Evolutionary conservation across 2,797 vertebrate genomes (phyloP).

Genomic region (Cryptoblepharus egeriae): DNA sequence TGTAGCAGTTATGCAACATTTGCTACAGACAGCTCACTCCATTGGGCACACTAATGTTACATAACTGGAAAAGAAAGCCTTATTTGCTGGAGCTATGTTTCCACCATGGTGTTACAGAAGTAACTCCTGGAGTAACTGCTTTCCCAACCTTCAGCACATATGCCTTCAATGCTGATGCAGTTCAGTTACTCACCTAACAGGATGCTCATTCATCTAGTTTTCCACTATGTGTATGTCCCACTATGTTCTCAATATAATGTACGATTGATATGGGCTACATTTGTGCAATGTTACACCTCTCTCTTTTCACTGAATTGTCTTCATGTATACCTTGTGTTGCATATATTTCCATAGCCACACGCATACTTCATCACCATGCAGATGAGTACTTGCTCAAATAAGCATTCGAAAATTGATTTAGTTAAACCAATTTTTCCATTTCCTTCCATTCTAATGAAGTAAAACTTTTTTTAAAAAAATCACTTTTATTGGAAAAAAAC

Average conservation of each 20-base stretch:
- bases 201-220: neutral
- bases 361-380: neutral
- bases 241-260: too few species aligned
- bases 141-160: neutral
- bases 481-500: conserved; percentile 82
- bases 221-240: neutral
- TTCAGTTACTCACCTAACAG: neutral
- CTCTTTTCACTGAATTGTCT: neutral
- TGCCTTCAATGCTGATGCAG: neutral
- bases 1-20: neutral
- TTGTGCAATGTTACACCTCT: neutral
- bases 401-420: neutral
- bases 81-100: neutral
- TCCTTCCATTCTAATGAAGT: conserved; percentile 9
- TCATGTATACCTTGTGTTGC: neutral
- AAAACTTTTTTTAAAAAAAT: conserved; percentile 38
- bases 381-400: neutral
- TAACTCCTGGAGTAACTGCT: neutral
- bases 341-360: neutral
- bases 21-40: too few species aligned
- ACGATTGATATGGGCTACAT: too few species aligned
- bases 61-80: neutral
- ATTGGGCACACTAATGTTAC: neutral
- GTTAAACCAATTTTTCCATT: neutral
- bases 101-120: neutral